Percentiles rank a stretch among this genome's conserved stretches.
These are phyloP conservation scores for Himantopus leucocephalus DNA, from an alignment of 2,113 vertebrate species.

Conservation along the genomic window DNA sequence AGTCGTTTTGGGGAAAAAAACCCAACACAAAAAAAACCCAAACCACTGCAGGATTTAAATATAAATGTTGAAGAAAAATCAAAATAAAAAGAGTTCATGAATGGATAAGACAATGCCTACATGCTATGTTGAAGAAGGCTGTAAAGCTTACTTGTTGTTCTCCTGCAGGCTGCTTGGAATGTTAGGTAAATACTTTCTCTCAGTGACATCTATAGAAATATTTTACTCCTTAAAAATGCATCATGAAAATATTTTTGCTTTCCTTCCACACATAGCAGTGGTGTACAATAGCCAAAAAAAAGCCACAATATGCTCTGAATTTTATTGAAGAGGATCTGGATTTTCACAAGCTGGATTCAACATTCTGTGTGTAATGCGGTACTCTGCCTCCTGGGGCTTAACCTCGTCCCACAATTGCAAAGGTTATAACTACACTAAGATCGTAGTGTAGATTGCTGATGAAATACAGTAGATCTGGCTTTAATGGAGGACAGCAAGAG, in stretches of 20 bases:
- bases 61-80: neutral
- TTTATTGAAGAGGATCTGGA: neutral
- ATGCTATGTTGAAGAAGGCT: neutral
- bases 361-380: neutral
- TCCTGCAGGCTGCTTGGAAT: neutral
- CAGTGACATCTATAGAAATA: neutral
- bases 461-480: neutral
- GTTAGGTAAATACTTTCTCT: neutral
- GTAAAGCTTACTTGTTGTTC: neutral
- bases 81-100: neutral
- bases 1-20: neutral
- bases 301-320: neutral
- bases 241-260: neutral
- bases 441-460: neutral
- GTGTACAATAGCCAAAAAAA: neutral
- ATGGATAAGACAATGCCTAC: neutral
- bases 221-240: neutral
- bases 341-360: neutral
- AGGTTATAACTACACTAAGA: neutral
- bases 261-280: neutral
- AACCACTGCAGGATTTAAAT: neutral
- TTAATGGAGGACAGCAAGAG: neutral
- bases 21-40: neutral
- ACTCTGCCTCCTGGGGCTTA: neutral
- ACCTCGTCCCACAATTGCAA: neutral